A percentile compares a stretch with the other conserved stretches of the same genome.
Conservation (phyloP, 2,113 vertebrate species). For the Bubo bubo region DNA sequence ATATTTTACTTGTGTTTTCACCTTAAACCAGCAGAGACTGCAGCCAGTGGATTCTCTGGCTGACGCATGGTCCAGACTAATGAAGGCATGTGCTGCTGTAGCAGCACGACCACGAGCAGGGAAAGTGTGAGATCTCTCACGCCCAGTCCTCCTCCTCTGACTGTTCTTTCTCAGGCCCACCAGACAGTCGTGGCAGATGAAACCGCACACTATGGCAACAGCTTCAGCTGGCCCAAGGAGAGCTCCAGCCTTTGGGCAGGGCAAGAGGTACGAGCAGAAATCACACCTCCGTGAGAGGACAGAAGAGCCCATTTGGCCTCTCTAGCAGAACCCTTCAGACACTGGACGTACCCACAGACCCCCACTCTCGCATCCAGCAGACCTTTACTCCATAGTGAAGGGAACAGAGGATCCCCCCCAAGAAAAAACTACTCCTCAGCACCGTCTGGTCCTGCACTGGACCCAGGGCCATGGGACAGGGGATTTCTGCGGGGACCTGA, state of each 20-base stretch:
- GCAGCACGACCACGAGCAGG: background rate
- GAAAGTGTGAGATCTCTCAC: background rate
- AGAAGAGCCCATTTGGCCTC: background rate
- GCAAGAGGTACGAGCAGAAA: background rate
- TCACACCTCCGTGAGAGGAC: background rate
- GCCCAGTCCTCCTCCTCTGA: background rate
- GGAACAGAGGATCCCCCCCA: background rate
- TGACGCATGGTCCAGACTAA: background rate
- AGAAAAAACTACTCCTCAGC: background rate
- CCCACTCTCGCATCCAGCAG: background rate
- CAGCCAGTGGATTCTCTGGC: background rate
- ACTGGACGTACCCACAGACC: background rate
- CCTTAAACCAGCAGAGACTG: background rate
- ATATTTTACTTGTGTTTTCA: background rate
- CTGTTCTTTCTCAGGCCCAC: rapidly evolving
- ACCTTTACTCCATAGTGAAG: background rate
- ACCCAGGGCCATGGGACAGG: rapidly evolving
- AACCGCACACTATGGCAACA: background rate
- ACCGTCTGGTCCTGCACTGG: background rate
- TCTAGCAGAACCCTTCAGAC: background rate
- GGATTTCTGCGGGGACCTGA: background rate
- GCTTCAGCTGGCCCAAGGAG: background rate
- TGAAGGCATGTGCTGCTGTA: background rate
- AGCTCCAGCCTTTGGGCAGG: background rate
- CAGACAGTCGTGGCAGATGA: background rate